Evolutionary conservation across 2,113 vertebrate species (phyloP), one percentile per base, ranked within the genome.

Genomic region (Rhizomys pruinosus): DNA sequence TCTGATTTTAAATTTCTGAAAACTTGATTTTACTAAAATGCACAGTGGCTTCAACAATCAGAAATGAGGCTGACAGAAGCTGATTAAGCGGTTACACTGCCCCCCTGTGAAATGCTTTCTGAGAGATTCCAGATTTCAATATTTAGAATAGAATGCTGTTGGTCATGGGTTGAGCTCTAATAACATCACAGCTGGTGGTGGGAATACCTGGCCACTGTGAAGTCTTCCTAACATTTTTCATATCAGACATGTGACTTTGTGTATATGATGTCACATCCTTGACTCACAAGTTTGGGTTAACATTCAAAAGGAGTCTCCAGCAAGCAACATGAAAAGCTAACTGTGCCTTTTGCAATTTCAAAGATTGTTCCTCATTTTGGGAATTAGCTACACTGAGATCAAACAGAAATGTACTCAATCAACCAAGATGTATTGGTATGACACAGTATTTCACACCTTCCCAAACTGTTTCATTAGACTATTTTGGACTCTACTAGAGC

Each of bases 21-120:
- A 92, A 97, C 97, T 98, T 97, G 79, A 96, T 97, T 97, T 96
- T 98, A 95, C 86, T 97, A 98, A 97, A 97, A 96, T 97, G 94
- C 93, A 94, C 96, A 94, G 94, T 97, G 95, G 96, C 95, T 97
- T 23, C 82, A 96, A 97, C 93, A 44, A 44, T 97, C 90, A 95
- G 92, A 98, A 96, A 95, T 96, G 95, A 92, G 39, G 47, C 94
- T 96, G 95, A 95, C 95, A 97, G 97, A 98, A 98, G 94, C 94
- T 97, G 95, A 98, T 97, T 96, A 97, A 97, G 96, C 93, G 82
- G 96, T 97, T 96, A 93, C 85, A 96, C 95, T 96, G 91, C 94
- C 5, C 11, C 12, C 39, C 34, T 96, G 96, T 97, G 96, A 97
- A 97, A 97, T 94, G 95, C 92, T 98, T 97, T 84, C 94, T 97